Base-by-base conservation (phyloP, 2,888 invertebrate species). In the Colostygia pectinataria region DNA sequence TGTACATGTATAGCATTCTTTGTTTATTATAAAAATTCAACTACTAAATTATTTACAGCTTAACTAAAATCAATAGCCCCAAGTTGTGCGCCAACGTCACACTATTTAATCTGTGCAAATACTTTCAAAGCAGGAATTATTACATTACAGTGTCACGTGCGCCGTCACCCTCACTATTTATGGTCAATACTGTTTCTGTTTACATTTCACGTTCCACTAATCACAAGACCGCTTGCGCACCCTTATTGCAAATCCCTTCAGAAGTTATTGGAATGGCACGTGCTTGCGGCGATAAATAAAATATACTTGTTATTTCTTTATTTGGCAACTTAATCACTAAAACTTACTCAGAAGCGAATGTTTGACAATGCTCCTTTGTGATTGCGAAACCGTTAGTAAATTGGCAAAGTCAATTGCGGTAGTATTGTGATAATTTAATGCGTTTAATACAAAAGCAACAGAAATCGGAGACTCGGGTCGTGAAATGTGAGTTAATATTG, bases 191-290 rank as follows among this genome's bases (percentile, higher is more conserved):
- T 67, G 62, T 71, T 63, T 64, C 68, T 39, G 70, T 79, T 77
- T 78, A 74, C 66, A 78, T 79, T 77, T 72, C 62, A 64, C 69
- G 68, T 63, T 58, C 71, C 68, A 68, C 59, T 66, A 65, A 69
- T 59, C 73, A 74, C 58, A 63, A 60, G 42, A 49, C 52, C 8
- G 13, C 31, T 31, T 36, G 42, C 47, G 39, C 53, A 55, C 53
- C 49, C 34, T 56, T 64, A 59, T 53, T 54, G 51, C 57, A 53
- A 60, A 47, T 42, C 53, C 47, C 32, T 52, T 53, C 52, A 55
- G 40, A 25, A 39, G 41, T 52, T 42, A 53, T 48, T 44, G 40
- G 37, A 47, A 46, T 25, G 39, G 40, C 57, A 60, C 57, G 59
- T 53, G 57, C 50, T 18, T 41, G 47, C 32, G 45, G n/a, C 27